Base-by-base conservation (phyloP, 2,113 vertebrate genomes). In the Butastur rufipennis region DNA sequence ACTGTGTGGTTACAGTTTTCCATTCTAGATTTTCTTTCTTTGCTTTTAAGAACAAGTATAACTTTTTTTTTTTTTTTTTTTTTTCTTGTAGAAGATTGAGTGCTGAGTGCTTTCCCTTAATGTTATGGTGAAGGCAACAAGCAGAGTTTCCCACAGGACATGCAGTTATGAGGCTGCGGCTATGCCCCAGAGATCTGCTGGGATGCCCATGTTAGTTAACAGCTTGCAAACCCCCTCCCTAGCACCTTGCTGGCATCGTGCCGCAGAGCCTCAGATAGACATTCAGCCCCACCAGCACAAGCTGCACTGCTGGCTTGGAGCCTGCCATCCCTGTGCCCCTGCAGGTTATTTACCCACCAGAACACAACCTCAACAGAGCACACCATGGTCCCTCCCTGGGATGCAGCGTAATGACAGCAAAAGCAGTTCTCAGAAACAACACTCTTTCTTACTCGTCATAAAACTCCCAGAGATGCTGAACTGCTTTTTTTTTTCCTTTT, bases 251-350 rank as follows among this genome's bases (percentile, higher is more conserved):
- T 55, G 38, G 14, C 10, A 7, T 27, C 6, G 2, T 0, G 0
- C 21, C 66, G 36, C 55, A 79, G 50, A 62, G 26, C 17, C 34
- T 84, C 58, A 19, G 27, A 3, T 0, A 38, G n/a, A 16, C 40
- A 48, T 20, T 20, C 34, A 58, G 21, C 15, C 38, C 21, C 81
- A 26, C 16, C 31, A 26, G 23, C n/a, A 36, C 62, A 84, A 55
- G 18, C 6, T 8, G 0, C 19, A 23, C 3, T 0, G 0, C 4
- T 59, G 16, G 12, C 43, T 36, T 12, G 68, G 19, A 34, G 6
- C 9, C 15, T 1, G 0, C n/a, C 32, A 7, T 9, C 47, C 23
- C 73, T 31, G 8, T 10, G 17, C 9, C 8, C 26, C 48, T 43
- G 6, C 0, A 0, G 23, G 27, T 4, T n/a, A 9, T n/a, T 26